Base-by-base conservation (phyloP, 2,888 invertebrate genomes). In the Lissocephala sabroskyi region DNA sequence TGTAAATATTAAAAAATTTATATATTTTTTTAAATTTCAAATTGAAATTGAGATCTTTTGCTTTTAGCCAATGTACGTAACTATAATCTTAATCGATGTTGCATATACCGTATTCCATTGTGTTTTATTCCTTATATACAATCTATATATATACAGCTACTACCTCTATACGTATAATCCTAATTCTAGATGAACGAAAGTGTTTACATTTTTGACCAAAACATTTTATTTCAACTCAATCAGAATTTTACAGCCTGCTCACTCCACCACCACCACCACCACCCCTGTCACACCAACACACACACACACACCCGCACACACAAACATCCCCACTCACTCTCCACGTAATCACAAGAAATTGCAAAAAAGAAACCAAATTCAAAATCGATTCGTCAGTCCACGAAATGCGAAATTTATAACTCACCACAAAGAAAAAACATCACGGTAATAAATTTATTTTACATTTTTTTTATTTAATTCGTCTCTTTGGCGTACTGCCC, bases 181-280 rank as follows among this genome's bases (percentile, higher is more conserved):
- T n/a, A n/a, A n/a, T n/a, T n/a, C n/a, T n/a, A n/a, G n/a, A n/a
- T n/a, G n/a, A n/a, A n/a, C n/a, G n/a, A 14, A 9, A 29, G 16
- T 14, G 41, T 36, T 17, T 7, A 30, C 11, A 16, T 18, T 11
- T 32, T 33, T 13, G 33, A 13, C 33, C n/a, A n/a, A n/a, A n/a
- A n/a, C n/a, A n/a, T n/a, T n/a, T n/a, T n/a, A n/a, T n/a, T n/a
- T n/a, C n/a, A n/a, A n/a, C n/a, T n/a, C n/a, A n/a, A n/a, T n/a
- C n/a, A 48, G 41, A 40, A 52, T 44, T 53, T 50, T 43, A 49
- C 50, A 67, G 53, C 75, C 58, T 68, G 52, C 51, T 50, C 52
- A 53, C 56, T 28, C 35, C 26, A 57, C 53, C 47, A 54, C 55
- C n/a, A n/a, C n/a, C n/a, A n/a, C n/a, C 23, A 13, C 29, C 41